Percentiles rank a stretch among this genome's conserved stretches.
phyloP scores from a whole-genome alignment of 2,797 vertebrate genomes.

The Hemitrygon akajei region DNA sequence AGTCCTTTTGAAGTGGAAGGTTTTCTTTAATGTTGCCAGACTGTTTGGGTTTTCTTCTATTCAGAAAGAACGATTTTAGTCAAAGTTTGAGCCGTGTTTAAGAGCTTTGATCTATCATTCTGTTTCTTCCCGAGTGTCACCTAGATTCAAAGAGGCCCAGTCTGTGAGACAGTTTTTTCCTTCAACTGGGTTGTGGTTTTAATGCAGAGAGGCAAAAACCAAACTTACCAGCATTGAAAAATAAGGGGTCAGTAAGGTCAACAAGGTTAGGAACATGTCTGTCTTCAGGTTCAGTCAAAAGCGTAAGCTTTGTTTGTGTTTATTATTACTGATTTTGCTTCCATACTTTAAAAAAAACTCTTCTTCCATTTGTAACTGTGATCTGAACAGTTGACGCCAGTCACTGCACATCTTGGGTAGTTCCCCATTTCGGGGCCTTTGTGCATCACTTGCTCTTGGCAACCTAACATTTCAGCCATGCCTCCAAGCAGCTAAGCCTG shows the following conservation, averaged over 20 bases:
- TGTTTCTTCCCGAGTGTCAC: constrained; percentile 32
- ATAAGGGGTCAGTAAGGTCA: neutral
- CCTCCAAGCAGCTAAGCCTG: neutral
- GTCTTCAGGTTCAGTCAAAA: neutral
- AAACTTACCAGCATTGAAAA: neutral
- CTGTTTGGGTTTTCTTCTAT: constrained; percentile 25
- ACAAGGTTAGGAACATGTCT: neutral
- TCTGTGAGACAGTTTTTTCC: neutral
- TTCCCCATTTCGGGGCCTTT: neutral
- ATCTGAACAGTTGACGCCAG: neutral
- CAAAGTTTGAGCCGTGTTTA: constrained; percentile 14
- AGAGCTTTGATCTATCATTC: constrained; percentile 24
- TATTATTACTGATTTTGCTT: neutral
- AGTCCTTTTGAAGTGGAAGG: constrained; percentile 15
- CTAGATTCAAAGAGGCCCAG: constrained; percentile 20
- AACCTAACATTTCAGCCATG: neutral
- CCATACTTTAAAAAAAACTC: neutral
- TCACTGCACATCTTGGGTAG: no score
- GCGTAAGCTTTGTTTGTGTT: neutral
- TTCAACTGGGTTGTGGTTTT: neutral
- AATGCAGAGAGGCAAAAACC: neutral
- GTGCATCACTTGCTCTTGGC: neutral
- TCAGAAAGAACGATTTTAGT: constrained; percentile 10
- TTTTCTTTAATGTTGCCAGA: constrained; percentile 19
- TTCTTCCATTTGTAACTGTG: neutral